phyloP scores from a whole-genome alignment of 2,797 vertebrate genomes.

The Gymnodraco acuticeps region DNA sequence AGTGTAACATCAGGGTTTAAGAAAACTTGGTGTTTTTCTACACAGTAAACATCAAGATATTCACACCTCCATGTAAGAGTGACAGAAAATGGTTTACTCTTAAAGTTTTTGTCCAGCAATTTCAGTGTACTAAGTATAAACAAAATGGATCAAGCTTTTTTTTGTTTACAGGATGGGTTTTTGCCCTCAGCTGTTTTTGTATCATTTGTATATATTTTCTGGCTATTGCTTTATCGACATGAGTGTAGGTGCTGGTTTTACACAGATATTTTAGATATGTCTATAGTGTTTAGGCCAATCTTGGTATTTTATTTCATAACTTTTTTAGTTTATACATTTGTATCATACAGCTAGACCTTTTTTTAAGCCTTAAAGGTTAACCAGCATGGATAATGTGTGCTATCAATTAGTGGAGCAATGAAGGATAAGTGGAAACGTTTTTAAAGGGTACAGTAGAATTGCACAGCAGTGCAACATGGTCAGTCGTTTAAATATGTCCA shows the following conservation, averaged over 20 bases:
- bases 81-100: not conserved
- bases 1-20: not conserved
- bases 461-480: not conserved
- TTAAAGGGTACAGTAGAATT: not conserved
- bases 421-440: not conserved
- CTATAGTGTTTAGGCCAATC: not conserved
- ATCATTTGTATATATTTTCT: not conserved
- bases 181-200: not conserved
- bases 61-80: not conserved
- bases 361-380: not conserved
- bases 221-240: not conserved
- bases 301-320: not conserved
- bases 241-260: not conserved
- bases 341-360: not conserved
- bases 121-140: slow-evolving; percentile 10
- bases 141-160: not conserved
- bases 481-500: not conserved
- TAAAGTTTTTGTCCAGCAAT: not conserved
- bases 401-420: not conserved
- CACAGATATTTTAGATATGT: not conserved
- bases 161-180: slow-evolving; percentile 4
- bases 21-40: not conserved
- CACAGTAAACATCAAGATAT: slow-evolving; percentile 11
- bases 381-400: not conserved
- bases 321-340: not conserved